Conservation (phyloP, 2,888 invertebrate genomes). For the Escarpia spicata region DNA sequence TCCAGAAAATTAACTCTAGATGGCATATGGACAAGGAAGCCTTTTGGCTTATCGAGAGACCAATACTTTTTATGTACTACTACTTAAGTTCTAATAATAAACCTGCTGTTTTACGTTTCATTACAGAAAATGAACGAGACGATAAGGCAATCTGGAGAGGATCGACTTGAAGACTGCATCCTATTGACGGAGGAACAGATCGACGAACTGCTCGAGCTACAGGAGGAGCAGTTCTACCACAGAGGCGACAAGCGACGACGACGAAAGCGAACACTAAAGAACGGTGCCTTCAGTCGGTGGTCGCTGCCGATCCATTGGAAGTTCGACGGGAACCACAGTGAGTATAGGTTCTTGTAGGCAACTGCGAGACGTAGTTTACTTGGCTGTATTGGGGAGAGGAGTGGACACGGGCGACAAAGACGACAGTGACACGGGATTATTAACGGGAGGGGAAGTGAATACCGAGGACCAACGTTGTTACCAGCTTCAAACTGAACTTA, state of each 20-base stretch:
- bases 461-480: no score
- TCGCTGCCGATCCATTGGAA: slow-evolving; percentile 21
- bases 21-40: no score
- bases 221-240: neutral
- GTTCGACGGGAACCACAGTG: slow-evolving; percentile 22
- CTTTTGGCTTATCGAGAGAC: no score
- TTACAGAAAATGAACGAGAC: neutral
- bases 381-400: neutral
- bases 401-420: no score
- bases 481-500: no score
- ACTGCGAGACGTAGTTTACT: neutral
- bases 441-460: no score
- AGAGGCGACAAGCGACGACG: neutral
- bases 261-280: neutral
- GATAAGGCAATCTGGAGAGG: neutral
- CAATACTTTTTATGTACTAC: no score
- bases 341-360: neutral
- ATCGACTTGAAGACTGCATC: slow-evolving; percentile 20
- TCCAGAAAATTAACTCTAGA: no score
- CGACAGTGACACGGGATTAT: no score
- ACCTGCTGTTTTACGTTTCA: neutral
- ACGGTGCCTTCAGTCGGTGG: slow-evolving; percentile 22
- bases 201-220: neutral
- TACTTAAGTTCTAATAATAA: neutral
- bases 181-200: slow-evolving; percentile 17